A percentile compares a stretch with the other conserved stretches of the same genome.
Conservation (phyloP, 2,888 invertebrate species). For the Automeris io region DNA sequence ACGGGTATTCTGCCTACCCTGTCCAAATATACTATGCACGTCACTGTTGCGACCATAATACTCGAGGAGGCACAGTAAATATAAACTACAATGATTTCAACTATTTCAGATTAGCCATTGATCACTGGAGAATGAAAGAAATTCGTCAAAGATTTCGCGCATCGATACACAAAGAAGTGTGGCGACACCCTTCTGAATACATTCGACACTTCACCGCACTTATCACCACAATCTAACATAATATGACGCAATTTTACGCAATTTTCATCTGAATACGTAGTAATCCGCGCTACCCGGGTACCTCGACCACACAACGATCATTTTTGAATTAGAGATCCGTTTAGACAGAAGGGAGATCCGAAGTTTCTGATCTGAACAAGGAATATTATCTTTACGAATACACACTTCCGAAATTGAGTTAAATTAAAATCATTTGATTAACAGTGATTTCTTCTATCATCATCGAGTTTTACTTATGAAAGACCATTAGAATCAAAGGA, state of each 20-base stretch:
- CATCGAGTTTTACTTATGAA: too few relatives aligned
- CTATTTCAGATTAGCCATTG: neutral
- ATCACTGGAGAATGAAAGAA: neutral
- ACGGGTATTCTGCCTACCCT: too few relatives aligned
- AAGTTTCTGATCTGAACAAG: too few relatives aligned
- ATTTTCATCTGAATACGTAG: constrained; percentile 47
- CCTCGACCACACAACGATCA: constrained; percentile 55
- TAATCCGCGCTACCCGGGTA: constrained; percentile 46
- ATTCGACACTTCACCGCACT: constrained; percentile 37
- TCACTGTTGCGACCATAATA: too few relatives aligned
- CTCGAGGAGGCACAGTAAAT: constrained; percentile 2
- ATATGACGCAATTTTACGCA: constrained; percentile 70
- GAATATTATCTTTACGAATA: too few relatives aligned
- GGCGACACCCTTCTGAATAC: constrained; percentile 39
- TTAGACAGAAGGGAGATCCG: too few relatives aligned
- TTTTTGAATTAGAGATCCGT: constrained; percentile 5
- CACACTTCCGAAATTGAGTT: too few relatives aligned
- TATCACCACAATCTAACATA: constrained; percentile 16
- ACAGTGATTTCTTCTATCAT: too few relatives aligned
- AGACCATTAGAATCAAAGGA: too few relatives aligned
- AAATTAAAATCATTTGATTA: too few relatives aligned
- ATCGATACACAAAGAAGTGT: constrained; percentile 37
- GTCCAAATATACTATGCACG: too few relatives aligned
- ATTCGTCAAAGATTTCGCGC: constrained; percentile 17
- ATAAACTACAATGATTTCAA: neutral